A percentile compares a stretch with the other conserved stretches of the same genome.
Evolutionary conservation across 2,113 vertebrate genomes (phyloP).

Genomic region (Scophthalmus maximus): DNA sequence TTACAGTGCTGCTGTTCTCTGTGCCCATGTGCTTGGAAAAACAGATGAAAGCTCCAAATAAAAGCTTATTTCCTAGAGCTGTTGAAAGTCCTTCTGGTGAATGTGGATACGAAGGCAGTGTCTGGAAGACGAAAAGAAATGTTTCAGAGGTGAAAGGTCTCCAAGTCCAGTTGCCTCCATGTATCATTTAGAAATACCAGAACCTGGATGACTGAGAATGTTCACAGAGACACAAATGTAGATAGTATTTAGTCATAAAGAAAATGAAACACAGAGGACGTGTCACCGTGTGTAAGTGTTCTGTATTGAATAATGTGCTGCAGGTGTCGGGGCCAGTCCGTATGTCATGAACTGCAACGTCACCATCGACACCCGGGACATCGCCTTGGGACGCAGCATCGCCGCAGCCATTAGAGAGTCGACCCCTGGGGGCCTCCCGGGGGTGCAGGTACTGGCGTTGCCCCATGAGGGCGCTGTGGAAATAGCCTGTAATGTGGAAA

Average conservation of each 20-base stretch:
- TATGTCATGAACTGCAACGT: conserved; percentile 86
- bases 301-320: background rate
- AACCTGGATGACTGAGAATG: too few species aligned
- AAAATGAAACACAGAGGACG: background rate
- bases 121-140: too few species aligned
- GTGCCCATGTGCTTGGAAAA: background rate
- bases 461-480: conserved; percentile 78
- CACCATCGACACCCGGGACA: conserved; percentile 80
- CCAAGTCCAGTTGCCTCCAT: too few species aligned
- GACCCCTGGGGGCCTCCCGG: conserved; percentile 73
- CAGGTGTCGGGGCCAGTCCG: conserved; percentile 78
- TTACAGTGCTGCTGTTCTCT: background rate
- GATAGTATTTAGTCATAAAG: background rate
- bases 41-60: background rate
- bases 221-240: background rate
- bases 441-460: conserved; percentile 81
- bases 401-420: conserved; percentile 75
- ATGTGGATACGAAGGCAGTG: too few species aligned
- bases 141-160: background rate
- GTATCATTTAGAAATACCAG: background rate
- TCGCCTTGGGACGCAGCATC: conserved; percentile 69
- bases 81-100: background rate
- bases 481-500: conserved; percentile 84
- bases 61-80: background rate
- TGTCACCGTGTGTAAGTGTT: background rate